Evolutionary conservation across 2,888 invertebrate species (phyloP), one percentile per base, ranked within the genome.

Genomic region (Poecilobothrus nobilitatus): DNA sequence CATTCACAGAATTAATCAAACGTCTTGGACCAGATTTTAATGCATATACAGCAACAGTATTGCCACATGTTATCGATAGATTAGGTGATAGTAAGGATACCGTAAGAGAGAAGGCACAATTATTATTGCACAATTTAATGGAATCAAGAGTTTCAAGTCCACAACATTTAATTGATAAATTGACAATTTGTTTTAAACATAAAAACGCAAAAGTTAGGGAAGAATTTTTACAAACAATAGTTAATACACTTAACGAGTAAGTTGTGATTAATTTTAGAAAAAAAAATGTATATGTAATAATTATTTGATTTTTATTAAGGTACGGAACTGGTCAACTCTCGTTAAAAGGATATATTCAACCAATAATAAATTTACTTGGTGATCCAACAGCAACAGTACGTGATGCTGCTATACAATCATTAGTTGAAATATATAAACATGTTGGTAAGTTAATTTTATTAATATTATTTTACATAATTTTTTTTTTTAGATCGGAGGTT

Each of bases 201-300:
- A 96, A 96, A 83, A 94, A 96, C 80, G 90, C 94, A 76, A 94
- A 95, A 84, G 91, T 97, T 53, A 83, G 95, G 68, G 95, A 97
- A 78, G 96, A 96, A 81, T 90, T 92, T 44, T 84, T 95, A 71
- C 85, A 90, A 74, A 90, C 92, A 74, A 87, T 97, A 74, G 90
- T 92, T 71, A 88, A 90, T 69, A 87, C 93, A 65, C 82, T 97
- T 44, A 91, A 93, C 78, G 89, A 91, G 91, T 94, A 82, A 88
- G 90, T 63, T 22, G 37, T 44, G 1, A 5, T 37, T 62, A 8
- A 62, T 62, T 7, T 5, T 10, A 62, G 5, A 62, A 62, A 20
- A 5, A 20, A 62, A 63, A 27, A 63, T 6, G 4, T 71, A 33
- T 63, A 64, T 66, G 70, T 74, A 37, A 20, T 65, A 53, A 41